Conservation (phyloP, 2,888 invertebrate genomes). For the Oscheius sp. region DNA sequence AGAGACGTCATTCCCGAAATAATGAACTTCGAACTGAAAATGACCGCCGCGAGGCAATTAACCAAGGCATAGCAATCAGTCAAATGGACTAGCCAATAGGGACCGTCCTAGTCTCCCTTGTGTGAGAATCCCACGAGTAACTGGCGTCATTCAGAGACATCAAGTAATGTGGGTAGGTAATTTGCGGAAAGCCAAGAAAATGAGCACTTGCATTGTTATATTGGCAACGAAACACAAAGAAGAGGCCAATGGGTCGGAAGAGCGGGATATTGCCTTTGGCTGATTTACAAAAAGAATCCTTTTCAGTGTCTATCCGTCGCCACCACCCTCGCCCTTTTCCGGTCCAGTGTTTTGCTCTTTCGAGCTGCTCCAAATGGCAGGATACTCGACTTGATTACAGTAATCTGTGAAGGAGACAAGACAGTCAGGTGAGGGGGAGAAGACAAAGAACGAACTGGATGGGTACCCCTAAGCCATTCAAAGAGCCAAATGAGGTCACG, state of each 20-base stretch:
- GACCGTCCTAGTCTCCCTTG: too few species aligned
- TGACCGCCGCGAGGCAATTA: too few species aligned
- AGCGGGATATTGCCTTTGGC: neutral
- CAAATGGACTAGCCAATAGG: too few species aligned
- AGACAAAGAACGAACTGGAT: neutral
- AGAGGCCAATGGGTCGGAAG: neutral
- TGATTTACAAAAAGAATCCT: neutral
- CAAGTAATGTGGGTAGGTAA: conserved; percentile 20
- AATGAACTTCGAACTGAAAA: too few species aligned
- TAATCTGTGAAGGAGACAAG: conserved; percentile 48
- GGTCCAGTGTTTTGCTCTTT: conserved; percentile 48
- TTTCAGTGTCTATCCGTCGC: conserved; percentile 1
- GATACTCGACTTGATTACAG: conserved; percentile 37
- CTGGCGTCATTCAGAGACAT: too few species aligned
- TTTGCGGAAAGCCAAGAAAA: too few species aligned
- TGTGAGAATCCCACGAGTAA: too few species aligned
- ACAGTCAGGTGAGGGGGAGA: conserved; percentile 36
- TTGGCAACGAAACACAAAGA: neutral
- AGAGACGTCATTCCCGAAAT: too few species aligned
- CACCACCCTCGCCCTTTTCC: conserved; percentile 40
- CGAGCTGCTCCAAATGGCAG: conserved; percentile 56
- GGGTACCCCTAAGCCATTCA: neutral
- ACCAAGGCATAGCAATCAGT: too few species aligned
- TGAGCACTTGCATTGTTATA: neutral
- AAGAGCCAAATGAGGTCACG: neutral